These are phyloP conservation scores for Scolopax rusticola DNA, from an alignment of 2,797 vertebrate genomes.

Conservation along the genomic window DNA sequence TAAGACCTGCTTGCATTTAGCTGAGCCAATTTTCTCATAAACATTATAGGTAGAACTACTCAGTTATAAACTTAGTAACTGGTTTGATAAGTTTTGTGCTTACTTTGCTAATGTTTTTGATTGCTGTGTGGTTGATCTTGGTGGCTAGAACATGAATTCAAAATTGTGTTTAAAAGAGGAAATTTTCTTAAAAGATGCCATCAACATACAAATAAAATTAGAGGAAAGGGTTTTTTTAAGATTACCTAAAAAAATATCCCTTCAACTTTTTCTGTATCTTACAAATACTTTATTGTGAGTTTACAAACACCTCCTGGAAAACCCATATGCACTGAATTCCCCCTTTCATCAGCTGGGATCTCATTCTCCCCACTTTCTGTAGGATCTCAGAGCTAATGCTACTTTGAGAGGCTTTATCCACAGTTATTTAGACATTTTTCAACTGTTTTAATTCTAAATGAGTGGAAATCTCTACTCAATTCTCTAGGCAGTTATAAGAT, in stretches of 20 bases:
- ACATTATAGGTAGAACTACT: not conserved
- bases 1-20: not conserved
- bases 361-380: not conserved
- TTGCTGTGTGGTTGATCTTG: not conserved
- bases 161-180: not conserved
- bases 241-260: not conserved
- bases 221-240: accelerated
- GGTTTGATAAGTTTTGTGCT: not conserved
- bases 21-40: not conserved
- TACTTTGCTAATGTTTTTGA: not conserved
- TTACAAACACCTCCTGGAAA: not conserved
- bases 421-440: not conserved
- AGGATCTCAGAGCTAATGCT: not conserved
- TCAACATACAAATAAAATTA: not conserved
- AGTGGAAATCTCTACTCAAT: not conserved
- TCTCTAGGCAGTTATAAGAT: not conserved
- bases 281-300: not conserved
- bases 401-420: not conserved
- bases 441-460: not conserved
- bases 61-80: not conserved
- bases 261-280: accelerated
- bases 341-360: not conserved
- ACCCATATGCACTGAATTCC: accelerated
- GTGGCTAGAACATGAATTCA: not conserved
- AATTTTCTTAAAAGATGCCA: not conserved